Conservation (phyloP, 1,140 invertebrate genomes). For the Acromyrmex heyeri region DNA sequence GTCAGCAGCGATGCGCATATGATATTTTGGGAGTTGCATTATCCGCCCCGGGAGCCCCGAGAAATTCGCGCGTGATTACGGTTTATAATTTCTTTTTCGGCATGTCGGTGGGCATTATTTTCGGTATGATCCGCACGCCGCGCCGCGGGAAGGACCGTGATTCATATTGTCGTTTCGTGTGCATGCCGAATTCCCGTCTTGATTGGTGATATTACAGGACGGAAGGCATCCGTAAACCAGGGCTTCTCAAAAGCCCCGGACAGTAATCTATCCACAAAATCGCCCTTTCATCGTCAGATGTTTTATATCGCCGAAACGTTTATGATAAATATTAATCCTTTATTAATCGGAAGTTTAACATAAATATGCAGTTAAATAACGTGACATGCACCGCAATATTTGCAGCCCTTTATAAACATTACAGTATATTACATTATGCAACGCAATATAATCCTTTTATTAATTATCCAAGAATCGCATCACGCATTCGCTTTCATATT, state of each 20-base stretch:
- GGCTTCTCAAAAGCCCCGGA: slow-evolving; percentile 49
- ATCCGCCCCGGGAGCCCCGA: slow-evolving; percentile 40
- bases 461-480: slow-evolving; percentile 25
- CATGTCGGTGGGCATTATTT: slow-evolving; percentile 58
- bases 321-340: neutral
- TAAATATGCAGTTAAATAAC: slow-evolving; percentile 13
- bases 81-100: slow-evolving; percentile 49
- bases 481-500: neutral
- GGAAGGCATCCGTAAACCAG: slow-evolving; percentile 44
- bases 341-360: slow-evolving; percentile 5
- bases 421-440: slow-evolving; percentile 13
- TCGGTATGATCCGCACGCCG: slow-evolving; percentile 60
- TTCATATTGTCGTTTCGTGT: slow-evolving; percentile 73
- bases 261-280: neutral
- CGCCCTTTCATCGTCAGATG: neutral
- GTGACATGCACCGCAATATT: neutral
- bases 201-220: slow-evolving; percentile 70
- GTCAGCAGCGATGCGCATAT: slow-evolving; percentile 40
- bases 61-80: slow-evolving; percentile 73
- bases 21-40: slow-evolving; percentile 69
- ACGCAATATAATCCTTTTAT: slow-evolving; percentile 31
- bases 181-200: slow-evolving; percentile 64
- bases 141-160: slow-evolving; percentile 50
- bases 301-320: neutral
- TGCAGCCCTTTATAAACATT: slow-evolving; percentile 8